These are phyloP conservation scores for Champsocephalus gunnari DNA, from an alignment of 2,797 vertebrate species.

Conservation along the genomic window DNA sequence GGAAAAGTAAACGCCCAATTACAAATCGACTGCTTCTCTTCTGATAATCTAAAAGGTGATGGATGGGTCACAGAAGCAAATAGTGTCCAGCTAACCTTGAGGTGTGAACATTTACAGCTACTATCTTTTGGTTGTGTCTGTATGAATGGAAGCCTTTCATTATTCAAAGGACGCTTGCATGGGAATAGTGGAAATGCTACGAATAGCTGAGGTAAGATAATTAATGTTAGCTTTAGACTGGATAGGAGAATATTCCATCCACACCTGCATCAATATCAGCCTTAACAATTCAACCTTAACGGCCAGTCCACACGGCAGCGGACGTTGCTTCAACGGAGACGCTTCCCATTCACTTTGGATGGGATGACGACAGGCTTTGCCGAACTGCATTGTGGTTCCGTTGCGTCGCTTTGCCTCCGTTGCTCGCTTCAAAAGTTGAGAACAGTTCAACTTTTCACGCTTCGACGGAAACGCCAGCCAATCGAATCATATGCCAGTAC, in stretches of 20 bases:
- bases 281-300: constrained; percentile 19
- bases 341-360: no score
- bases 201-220: constrained; percentile 47
- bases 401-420: no score
- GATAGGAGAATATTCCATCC: constrained; percentile 44
- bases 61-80: constrained; percentile 15
- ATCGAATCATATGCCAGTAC: no score
- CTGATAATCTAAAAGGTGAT: constrained; percentile 14
- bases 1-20: constrained; percentile 46
- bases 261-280: constrained; percentile 37
- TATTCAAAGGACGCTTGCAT: constrained; percentile 41
- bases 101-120: constrained; percentile 36
- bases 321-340: no score
- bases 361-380: no score
- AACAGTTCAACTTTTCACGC: no score
- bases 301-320: no score
- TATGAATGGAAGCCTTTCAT: constrained; percentile 27
- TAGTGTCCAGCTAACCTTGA: constrained; percentile 36
- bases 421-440: no score
- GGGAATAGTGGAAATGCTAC: constrained; percentile 25
- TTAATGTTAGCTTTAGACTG: constrained; percentile 28
- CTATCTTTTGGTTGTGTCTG: not conserved
- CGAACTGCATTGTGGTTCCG: no score
- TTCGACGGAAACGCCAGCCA: no score
- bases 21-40: constrained; percentile 16